A percentile compares a stretch with the other conserved stretches of the same genome.
These are phyloP conservation scores for Chamaedrilus cognettii DNA, from an alignment of 2,888 invertebrate genomes.

Conservation along the genomic window DNA sequence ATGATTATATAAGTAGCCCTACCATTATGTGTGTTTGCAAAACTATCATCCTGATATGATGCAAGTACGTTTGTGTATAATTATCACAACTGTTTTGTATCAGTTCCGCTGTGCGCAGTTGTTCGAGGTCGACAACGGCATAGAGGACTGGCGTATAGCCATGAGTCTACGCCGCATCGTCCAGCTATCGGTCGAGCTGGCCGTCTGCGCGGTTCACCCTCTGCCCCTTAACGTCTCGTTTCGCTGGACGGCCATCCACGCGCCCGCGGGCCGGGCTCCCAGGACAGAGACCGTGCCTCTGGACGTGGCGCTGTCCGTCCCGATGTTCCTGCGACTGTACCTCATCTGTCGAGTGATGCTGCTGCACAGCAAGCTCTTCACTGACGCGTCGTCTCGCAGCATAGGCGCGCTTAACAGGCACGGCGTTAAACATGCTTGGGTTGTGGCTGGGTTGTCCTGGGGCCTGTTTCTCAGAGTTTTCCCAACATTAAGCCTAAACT, in stretches of 20 bases:
- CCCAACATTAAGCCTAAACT: too few relatives aligned
- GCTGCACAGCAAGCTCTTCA: slow-evolving; percentile 98
- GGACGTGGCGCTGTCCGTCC: slow-evolving; percentile 95
- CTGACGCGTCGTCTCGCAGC: slow-evolving; percentile 97
- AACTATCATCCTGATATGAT: too few relatives aligned
- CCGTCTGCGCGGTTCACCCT: slow-evolving; percentile 94
- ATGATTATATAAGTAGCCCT: too few relatives aligned
- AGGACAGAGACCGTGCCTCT: slow-evolving; percentile 44
- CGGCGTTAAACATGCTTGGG: too few relatives aligned
- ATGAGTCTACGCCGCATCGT: slow-evolving; percentile 97
- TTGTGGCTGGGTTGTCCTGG: too few relatives aligned
- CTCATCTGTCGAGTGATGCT: slow-evolving; percentile 99
- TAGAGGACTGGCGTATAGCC: slow-evolving; percentile 99
- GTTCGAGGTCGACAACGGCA: slow-evolving; percentile 99
- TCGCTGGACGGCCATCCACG: slow-evolving; percentile 62
- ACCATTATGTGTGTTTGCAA: too few relatives aligned
- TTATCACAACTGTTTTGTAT: too few relatives aligned
- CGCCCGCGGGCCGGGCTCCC: slow-evolving; percentile 31
- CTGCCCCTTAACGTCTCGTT: slow-evolving; percentile 39
- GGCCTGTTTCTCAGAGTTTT: too few relatives aligned
- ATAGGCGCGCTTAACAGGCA: slow-evolving; percentile 61
- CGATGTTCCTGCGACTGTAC: slow-evolving; percentile 99
- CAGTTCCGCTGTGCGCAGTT: slow-evolving; percentile 8
- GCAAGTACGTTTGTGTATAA: too few relatives aligned
- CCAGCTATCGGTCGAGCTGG: slow-evolving; percentile 64